Percentiles rank a stretch among this genome's conserved stretches.
These are phyloP conservation scores for Ispidina picta DNA, from an alignment of 2,797 vertebrate species.

Conservation along the genomic window DNA sequence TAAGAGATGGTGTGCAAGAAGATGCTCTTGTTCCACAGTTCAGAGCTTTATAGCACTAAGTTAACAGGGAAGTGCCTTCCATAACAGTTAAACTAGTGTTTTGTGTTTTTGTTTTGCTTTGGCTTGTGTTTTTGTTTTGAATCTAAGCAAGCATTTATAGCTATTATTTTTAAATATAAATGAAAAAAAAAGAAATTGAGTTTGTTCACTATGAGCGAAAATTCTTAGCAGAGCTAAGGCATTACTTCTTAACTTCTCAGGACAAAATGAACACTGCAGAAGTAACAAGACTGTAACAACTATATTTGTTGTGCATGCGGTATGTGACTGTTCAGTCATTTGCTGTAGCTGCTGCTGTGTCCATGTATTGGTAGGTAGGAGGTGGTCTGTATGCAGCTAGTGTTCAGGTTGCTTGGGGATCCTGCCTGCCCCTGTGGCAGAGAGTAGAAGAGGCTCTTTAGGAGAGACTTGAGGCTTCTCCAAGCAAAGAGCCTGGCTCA, in stretches of 20 bases:
- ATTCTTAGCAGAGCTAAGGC: background rate
- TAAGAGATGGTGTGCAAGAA: background rate
- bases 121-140: no score
- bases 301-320: fast-evolving
- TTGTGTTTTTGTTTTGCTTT: background rate
- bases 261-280: background rate
- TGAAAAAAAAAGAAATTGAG: background rate
- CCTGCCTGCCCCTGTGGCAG: background rate
- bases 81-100: background rate
- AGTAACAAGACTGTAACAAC: background rate
- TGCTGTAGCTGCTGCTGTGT: background rate
- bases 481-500: background rate
- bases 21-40: background rate
- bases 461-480: background rate
- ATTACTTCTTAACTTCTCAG: background rate
- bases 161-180: background rate
- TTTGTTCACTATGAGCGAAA: background rate
- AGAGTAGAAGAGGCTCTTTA: background rate
- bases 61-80: background rate
- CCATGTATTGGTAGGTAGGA: background rate
- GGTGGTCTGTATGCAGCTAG: background rate
- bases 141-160: background rate
- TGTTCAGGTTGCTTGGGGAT: background rate
- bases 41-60: background rate
- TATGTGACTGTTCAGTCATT: fast-evolving